A percentile compares a stretch with the other conserved stretches of the same genome.
phyloP scores from a whole-genome alignment of 2,113 vertebrate species.

The Nanorana parkeri region DNA sequence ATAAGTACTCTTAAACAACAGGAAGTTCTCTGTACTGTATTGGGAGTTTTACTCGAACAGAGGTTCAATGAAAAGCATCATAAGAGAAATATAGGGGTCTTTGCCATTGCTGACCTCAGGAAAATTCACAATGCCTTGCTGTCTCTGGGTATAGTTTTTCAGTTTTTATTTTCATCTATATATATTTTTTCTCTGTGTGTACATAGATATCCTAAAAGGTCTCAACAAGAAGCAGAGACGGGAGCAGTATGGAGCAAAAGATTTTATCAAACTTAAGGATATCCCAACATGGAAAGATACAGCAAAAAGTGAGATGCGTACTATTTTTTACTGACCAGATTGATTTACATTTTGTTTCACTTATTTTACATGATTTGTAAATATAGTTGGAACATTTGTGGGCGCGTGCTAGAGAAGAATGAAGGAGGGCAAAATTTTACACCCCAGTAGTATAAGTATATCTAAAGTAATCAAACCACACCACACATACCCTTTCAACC shows the following conservation, averaged over 20 bases:
- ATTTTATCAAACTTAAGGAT: constrained; percentile 73
- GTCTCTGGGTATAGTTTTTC: not conserved
- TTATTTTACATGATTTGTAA: too few relatives aligned
- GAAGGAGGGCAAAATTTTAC: too few relatives aligned
- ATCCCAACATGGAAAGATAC: constrained; percentile 79
- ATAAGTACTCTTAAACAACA: too few relatives aligned
- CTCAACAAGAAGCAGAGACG: constrained; percentile 75
- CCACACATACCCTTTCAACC: too few relatives aligned
- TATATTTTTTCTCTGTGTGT: not conserved
- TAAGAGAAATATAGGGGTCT: not conserved
- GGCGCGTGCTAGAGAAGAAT: too few relatives aligned
- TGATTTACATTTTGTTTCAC: too few relatives aligned
- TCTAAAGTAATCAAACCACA: too few relatives aligned
- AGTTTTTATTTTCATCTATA: not conserved
- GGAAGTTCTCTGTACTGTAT: too few relatives aligned
- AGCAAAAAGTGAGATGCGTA: constrained; percentile 64
- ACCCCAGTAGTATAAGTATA: too few relatives aligned
- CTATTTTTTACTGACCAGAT: not conserved
- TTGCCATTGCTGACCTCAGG: not conserved
- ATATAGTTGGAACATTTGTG: too few relatives aligned
- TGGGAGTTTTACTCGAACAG: not conserved
- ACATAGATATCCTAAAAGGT: constrained; percentile 75
- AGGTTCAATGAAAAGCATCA: not conserved
- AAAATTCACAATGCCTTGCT: not conserved
- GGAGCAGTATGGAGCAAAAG: constrained; percentile 73